A percentile compares a stretch with the other conserved stretches of the same genome.
Evolutionary conservation across 2,113 vertebrate genomes (phyloP).

Genomic region (Pangasianodon gigas): DNA sequence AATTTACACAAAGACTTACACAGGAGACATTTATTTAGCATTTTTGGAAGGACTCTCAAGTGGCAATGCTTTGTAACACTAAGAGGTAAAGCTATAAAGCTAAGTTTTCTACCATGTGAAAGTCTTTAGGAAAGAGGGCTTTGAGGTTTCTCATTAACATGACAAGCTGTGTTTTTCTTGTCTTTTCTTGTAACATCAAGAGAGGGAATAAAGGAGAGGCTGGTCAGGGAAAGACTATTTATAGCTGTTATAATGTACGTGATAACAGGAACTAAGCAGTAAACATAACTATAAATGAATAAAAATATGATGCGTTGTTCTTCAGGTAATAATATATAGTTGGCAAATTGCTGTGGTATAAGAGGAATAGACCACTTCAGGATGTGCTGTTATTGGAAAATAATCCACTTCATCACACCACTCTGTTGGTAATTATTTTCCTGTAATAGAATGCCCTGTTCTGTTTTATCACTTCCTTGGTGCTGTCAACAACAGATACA

Average conservation of each 20-base stretch:
- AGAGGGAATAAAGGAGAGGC: not conserved
- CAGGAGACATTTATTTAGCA: not conserved
- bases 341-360: not conserved
- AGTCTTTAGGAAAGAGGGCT: not conserved
- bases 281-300: not conserved
- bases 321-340: not conserved
- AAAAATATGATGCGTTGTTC: not conserved
- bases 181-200: not conserved
- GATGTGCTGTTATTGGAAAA: not conserved
- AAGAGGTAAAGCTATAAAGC: not conserved
- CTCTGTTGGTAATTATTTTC: not conserved
- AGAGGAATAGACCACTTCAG: not conserved
- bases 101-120: not conserved
- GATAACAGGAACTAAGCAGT: not conserved
- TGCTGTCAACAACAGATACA: not conserved
- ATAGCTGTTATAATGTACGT: not conserved
- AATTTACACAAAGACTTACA: not conserved
- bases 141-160: not conserved
- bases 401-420: not conserved
- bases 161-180: conserved; percentile 11
- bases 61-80: not conserved
- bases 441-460: not conserved
- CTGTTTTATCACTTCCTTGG: not conserved
- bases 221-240: not conserved
- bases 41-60: not conserved